Evolutionary conservation across 2,113 vertebrate genomes (phyloP).

Genomic region (Macroglossus sobrinus): DNA sequence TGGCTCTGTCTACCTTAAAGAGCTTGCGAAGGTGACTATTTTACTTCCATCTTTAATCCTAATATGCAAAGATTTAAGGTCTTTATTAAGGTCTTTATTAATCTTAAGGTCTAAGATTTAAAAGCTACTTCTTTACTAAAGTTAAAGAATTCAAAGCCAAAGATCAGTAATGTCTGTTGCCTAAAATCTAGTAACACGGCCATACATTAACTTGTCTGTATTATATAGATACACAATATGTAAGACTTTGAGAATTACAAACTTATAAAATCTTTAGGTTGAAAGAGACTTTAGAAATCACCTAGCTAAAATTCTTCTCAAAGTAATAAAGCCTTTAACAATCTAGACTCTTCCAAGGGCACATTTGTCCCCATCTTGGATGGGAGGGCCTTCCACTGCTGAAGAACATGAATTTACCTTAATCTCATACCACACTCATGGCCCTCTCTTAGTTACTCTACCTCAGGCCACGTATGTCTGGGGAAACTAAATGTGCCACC

Average conservation of each 20-base stretch:
- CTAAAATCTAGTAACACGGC: background rate
- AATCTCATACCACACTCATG: background rate
- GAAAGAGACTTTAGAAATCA: background rate
- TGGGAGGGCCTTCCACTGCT: background rate
- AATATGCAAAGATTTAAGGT: background rate
- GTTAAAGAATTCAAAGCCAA: slow-evolving; percentile 17
- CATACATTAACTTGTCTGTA: background rate
- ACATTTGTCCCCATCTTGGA: background rate
- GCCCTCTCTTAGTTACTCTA: background rate
- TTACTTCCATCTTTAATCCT: background rate
- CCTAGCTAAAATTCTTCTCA: background rate
- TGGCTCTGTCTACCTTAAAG: background rate
- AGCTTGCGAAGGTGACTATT: background rate
- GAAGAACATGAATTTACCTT: background rate
- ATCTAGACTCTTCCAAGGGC: background rate
- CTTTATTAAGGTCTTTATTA: no score
- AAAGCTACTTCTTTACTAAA: slow-evolving; percentile 14
- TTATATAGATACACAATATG: background rate
- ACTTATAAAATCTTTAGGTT: background rate
- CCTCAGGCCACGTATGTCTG: background rate
- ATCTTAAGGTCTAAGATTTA: no score
- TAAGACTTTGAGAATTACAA: slow-evolving; percentile 25
- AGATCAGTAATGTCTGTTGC: background rate
- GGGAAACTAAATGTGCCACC: background rate
- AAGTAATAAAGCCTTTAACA: background rate